A percentile compares a stretch with the other conserved stretches of the same genome.
Conservation (phyloP, 2,888 invertebrate genomes). For the Dorcus hopei region DNA sequence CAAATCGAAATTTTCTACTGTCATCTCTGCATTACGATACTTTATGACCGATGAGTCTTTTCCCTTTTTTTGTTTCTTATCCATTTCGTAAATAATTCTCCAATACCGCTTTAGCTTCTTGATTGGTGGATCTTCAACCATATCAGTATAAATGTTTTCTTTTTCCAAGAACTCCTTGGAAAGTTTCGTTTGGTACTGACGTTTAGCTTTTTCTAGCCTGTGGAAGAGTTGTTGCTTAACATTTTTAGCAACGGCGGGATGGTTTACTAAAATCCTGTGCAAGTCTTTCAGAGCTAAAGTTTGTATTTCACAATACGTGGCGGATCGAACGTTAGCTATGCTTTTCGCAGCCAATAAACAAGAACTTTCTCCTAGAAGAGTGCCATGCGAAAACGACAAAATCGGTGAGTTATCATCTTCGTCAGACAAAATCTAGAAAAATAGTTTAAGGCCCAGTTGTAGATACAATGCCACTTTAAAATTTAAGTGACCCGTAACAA, state of each 20-base stretch:
- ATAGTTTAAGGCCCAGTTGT: too few relatives aligned
- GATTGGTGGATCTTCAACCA: not conserved
- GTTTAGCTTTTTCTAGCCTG: too few relatives aligned
- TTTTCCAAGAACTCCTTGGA: too few relatives aligned
- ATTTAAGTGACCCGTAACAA: too few relatives aligned
- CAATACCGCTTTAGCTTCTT: slow-evolving; percentile 9
- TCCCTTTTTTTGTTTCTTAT: not conserved
- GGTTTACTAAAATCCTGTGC: slow-evolving; percentile 51
- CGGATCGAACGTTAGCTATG: slow-evolving; percentile 44
- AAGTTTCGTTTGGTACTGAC: too few relatives aligned
- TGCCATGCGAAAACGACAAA: slow-evolving; percentile 53
- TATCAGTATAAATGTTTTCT: too few relatives aligned
- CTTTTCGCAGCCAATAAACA: slow-evolving; percentile 49
- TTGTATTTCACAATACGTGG: slow-evolving; percentile 55
- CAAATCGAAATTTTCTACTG: slow-evolving; percentile 11
- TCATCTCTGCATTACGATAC: not conserved
- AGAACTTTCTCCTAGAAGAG: slow-evolving; percentile 53
- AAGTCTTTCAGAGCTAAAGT: slow-evolving; percentile 51
- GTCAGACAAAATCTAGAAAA: slow-evolving; percentile 46
- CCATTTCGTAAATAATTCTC: slow-evolving; percentile 3
- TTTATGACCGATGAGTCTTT: not conserved
- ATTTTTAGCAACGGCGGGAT: slow-evolving; percentile 46
- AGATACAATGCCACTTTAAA: too few relatives aligned
- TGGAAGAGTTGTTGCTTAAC: slow-evolving; percentile 8
- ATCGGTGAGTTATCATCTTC: slow-evolving; percentile 56